phyloP scores from a whole-genome alignment of 2,797 vertebrate species.

The Lateolabrax maculatus region DNA sequence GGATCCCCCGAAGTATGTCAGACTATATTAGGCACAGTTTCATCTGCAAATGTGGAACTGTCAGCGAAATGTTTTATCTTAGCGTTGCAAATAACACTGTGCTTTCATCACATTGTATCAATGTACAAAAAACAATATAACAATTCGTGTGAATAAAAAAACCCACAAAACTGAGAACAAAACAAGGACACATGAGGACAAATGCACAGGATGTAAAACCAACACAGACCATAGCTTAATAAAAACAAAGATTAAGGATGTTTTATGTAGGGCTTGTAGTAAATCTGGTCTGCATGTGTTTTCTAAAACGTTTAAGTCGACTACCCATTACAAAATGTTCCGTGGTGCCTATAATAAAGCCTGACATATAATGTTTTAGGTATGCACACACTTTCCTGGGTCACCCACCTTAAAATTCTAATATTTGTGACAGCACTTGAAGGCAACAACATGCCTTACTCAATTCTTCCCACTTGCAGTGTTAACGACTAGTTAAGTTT shows the following conservation, averaged over 20 bases:
- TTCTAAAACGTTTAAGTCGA: not conserved
- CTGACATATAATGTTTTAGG: not conserved
- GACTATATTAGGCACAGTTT: constrained; percentile 11
- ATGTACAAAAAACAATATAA: constrained; percentile 4
- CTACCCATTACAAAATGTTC: not conserved
- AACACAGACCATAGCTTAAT: not conserved
- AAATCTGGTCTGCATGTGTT: constrained; percentile 17
- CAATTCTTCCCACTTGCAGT: not conserved
- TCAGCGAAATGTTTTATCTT: constrained; percentile 19
- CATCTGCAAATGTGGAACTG: constrained; percentile 36
- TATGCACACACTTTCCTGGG: not conserved
- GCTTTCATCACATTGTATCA: constrained; percentile 16
- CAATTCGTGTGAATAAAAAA: not conserved
- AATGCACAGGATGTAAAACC: constrained; percentile 8
- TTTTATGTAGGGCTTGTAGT: not conserved
- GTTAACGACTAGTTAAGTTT: not conserved
- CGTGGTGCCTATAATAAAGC: not conserved
- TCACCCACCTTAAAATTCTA: not conserved
- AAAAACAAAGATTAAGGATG: not conserved
- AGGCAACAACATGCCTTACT: not conserved
- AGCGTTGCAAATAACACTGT: not conserved
- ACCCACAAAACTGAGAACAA: not conserved
- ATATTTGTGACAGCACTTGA: constrained; percentile 1
- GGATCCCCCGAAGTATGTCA: constrained; percentile 19
- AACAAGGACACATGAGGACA: not conserved